Conservation (phyloP, 2,888 invertebrate species). For the Bimastos eiseni region DNA sequence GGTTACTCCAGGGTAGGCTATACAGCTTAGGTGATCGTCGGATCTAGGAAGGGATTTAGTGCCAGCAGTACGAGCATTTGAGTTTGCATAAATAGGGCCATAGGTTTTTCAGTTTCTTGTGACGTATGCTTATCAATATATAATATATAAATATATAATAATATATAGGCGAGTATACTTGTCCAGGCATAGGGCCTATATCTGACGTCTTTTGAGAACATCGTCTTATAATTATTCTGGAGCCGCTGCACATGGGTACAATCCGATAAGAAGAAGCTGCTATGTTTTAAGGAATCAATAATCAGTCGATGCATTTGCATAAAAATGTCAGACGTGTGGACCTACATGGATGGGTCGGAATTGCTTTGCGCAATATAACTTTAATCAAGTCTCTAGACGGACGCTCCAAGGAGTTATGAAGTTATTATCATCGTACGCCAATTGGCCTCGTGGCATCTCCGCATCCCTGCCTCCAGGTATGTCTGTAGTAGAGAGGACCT, state of each 20-base stretch:
- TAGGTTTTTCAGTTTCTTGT: too few species aligned
- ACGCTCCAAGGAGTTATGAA: background rate
- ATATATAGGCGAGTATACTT: too few species aligned
- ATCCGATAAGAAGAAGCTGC: background rate
- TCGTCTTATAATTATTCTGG: background rate
- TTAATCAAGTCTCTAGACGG: background rate
- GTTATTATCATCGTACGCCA: background rate
- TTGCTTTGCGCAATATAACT: background rate
- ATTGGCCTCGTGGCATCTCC: background rate
- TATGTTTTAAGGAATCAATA: background rate
- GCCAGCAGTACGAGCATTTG: too few species aligned
- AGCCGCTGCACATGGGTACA: background rate
- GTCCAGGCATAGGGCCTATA: background rate
- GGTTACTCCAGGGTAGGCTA: too few species aligned
- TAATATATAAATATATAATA: too few species aligned
- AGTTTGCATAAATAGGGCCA: too few species aligned
- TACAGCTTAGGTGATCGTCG: too few species aligned
- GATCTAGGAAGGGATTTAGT: too few species aligned
- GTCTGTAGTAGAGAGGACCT: conserved; percentile 9
- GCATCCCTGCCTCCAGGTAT: conserved; percentile 1
- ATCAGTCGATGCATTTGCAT: background rate
- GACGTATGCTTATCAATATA: too few species aligned
- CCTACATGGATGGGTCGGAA: background rate
- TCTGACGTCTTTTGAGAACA: too few species aligned
- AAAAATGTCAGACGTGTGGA: too few species aligned